Conservation (phyloP, 2,113 vertebrate species). For the Herpailurus yagouaroundi region DNA sequence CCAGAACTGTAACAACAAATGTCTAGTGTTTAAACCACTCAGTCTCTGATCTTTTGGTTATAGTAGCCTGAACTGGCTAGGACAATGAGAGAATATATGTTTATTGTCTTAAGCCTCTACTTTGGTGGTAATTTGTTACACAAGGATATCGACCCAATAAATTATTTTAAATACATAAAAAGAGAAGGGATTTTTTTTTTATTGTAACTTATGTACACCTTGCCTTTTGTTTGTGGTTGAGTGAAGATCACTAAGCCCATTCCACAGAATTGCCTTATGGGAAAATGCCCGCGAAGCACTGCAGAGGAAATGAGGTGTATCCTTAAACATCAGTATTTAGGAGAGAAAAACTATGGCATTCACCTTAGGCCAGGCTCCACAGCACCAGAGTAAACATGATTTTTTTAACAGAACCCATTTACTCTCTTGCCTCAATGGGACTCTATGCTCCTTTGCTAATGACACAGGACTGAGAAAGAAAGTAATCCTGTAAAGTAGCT, state of each 20-base stretch:
- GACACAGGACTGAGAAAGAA: background rate
- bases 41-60: background rate
- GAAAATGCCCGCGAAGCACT: background rate
- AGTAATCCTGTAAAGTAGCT: conserved; percentile 44
- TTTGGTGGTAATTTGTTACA: background rate
- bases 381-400: background rate
- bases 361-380: background rate
- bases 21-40: background rate
- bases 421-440: background rate
- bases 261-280: background rate
- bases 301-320: background rate
- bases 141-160: background rate
- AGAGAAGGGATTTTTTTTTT: background rate
- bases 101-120: background rate
- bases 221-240: background rate
- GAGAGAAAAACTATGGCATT: background rate
- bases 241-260: background rate
- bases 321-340: background rate
- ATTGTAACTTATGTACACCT: background rate
- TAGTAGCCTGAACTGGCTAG: background rate
- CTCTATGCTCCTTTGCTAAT: background rate
- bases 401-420: background rate
- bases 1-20: background rate
- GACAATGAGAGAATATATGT: background rate
- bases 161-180: background rate